A percentile compares a stretch with the other conserved stretches of the same genome.
phyloP scores from a whole-genome alignment of 92 coral and sea anemone genomes.

The Epizoanthus scotinus region DNA sequence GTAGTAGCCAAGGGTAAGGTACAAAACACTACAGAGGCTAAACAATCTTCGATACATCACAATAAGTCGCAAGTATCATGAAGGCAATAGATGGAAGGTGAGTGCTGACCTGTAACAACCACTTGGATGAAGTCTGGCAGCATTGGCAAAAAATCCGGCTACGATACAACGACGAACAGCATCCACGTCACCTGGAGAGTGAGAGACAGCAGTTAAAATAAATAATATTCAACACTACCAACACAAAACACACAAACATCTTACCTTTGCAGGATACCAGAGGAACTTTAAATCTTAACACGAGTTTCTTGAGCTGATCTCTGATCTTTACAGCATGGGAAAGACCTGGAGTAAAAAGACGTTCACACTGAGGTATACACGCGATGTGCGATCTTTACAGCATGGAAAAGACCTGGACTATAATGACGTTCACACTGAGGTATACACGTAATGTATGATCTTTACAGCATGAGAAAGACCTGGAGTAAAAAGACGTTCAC shows the following conservation, averaged over 20 bases:
- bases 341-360: slow-evolving; percentile 51
- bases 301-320: slow-evolving; percentile 89
- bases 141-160: slow-evolving; percentile 93
- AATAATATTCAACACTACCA: not conserved
- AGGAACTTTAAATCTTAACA: slow-evolving; percentile 78
- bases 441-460: slow-evolving; percentile 35
- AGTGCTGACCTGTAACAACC: slow-evolving; percentile 77
- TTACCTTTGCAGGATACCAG: slow-evolving; percentile 82
- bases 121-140: slow-evolving; percentile 89
- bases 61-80: not conserved
- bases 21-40: too few species aligned
- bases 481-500: not conserved
- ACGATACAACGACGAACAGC: slow-evolving; percentile 88
- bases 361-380: not conserved
- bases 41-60: not conserved
- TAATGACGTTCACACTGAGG: not conserved
- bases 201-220: not conserved
- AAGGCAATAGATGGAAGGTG: not conserved
- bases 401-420: slow-evolving; percentile 76
- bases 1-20: too few species aligned
- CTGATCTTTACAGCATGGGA: slow-evolving; percentile 92
- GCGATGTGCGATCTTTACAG: slow-evolving; percentile 69
- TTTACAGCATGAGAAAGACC: slow-evolving; percentile 91
- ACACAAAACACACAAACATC: not conserved
- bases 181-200: slow-evolving; percentile 65